Evolutionary conservation across 2,113 vertebrate genomes (phyloP).

Genomic region (Aythya baeri): DNA sequence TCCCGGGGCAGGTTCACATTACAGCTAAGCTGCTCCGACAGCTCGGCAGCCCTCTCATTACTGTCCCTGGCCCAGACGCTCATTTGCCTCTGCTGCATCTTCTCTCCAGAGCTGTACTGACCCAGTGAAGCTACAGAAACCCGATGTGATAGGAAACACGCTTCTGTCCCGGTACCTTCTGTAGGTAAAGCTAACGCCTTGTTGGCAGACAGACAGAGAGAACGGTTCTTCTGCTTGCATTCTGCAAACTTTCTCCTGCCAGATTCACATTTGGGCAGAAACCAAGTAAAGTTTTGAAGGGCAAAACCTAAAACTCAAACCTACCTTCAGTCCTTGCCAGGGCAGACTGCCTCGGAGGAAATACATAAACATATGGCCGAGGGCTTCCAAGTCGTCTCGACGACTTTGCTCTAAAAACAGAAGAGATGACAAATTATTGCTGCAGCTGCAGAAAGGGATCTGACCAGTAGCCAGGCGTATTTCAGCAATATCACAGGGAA

Average conservation of each 20-base stretch:
- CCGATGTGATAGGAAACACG: background rate
- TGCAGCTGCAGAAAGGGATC: conserved; percentile 33
- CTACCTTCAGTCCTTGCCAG: conserved; percentile 98
- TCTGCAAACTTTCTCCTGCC: background rate
- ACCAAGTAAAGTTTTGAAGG: background rate
- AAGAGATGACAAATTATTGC: conserved; percentile 57
- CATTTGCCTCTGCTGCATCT: background rate
- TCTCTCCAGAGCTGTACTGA: background rate
- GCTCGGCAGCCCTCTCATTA: background rate
- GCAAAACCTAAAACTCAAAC: conserved; percentile 12
- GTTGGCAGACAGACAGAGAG: background rate
- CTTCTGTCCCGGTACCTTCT: background rate
- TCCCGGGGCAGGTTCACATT: background rate
- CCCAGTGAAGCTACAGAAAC: background rate
- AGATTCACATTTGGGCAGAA: background rate
- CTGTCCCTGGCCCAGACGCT: background rate
- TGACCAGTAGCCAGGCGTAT: background rate
- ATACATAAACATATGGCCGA: conserved; percentile 99
- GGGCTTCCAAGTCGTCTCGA: conserved; percentile 96
- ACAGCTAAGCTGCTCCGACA: background rate
- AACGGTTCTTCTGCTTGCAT: background rate
- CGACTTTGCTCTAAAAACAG: conserved; percentile 93
- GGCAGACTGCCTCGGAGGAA: conserved; percentile 98
- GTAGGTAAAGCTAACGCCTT: background rate
- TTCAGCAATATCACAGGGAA: background rate